phyloP scores from a whole-genome alignment of 2,888 invertebrate genomes.

The Cantharis rufa region DNA sequence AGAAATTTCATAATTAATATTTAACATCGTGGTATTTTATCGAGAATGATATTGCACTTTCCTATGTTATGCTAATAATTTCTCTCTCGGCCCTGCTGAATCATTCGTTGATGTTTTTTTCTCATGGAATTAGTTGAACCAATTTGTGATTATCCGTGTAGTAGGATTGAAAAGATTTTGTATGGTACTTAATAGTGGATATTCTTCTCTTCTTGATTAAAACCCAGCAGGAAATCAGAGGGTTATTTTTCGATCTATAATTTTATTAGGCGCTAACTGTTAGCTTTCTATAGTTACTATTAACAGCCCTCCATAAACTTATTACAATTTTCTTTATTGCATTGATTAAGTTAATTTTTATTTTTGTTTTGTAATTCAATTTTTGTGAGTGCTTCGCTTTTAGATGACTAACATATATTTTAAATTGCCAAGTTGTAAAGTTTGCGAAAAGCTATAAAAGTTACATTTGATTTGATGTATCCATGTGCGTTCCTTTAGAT shows the following conservation, averaged over 20 bases:
- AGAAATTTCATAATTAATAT: neutral
- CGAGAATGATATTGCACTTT: neutral
- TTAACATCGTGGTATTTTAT: neutral
- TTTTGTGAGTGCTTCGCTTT: neutral
- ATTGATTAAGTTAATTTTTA: neutral
- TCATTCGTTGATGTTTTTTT: neutral
- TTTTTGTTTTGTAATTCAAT: neutral
- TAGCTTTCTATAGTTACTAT: neutral
- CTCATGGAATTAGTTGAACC: neutral
- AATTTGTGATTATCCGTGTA: neutral
- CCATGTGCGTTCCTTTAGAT: neutral
- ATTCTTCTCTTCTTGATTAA: neutral
- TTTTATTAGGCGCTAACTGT: neutral
- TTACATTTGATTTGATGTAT: neutral
- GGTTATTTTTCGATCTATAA: neutral
- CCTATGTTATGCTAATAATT: neutral
- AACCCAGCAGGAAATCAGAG: neutral
- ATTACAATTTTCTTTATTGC: constrained; percentile 1
- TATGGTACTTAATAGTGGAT: neutral
- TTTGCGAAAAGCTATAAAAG: neutral
- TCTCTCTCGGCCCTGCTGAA: neutral
- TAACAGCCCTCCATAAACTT: neutral
- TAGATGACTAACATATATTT: neutral
- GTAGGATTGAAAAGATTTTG: neutral
- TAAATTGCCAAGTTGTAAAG: neutral